Conservation (phyloP, 2,113 vertebrate species). For the Dipodomys spectabilis region DNA sequence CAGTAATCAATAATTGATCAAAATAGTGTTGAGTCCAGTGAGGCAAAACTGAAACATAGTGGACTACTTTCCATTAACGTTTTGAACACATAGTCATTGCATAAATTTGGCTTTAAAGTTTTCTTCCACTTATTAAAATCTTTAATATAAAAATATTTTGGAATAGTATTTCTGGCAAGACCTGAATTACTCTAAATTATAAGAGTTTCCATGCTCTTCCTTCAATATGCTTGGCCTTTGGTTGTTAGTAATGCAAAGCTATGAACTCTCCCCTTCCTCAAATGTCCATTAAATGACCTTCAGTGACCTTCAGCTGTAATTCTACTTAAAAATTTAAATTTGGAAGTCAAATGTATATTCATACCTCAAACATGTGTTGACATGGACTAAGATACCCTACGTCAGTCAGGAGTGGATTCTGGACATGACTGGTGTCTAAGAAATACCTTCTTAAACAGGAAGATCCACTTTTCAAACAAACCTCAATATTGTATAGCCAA, state of each 20-base stretch:
- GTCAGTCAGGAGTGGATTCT: background rate
- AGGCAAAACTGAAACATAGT: conserved; percentile 37
- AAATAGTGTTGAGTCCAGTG: conserved; percentile 34
- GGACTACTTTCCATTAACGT: background rate
- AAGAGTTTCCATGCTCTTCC: background rate
- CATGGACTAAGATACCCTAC: background rate
- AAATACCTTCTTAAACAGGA: background rate
- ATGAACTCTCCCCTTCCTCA: background rate
- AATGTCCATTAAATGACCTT: background rate
- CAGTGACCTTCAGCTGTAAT: background rate
- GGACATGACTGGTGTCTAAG: background rate
- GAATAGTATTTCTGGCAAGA: background rate
- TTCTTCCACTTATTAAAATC: background rate
- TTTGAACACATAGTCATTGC: background rate
- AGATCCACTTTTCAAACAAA: too few relatives aligned
- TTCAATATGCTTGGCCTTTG: background rate
- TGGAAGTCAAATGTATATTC: conserved; percentile 10
- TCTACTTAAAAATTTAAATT: conserved; percentile 20
- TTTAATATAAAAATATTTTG: background rate
- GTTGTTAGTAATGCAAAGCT: background rate
- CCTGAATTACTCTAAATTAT: background rate
- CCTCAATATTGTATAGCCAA: too few relatives aligned
- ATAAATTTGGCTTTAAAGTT: background rate
- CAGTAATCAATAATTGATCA: conserved; percentile 43
- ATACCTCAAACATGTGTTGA: background rate